These are phyloP conservation scores for Zosterops pallidus DNA, from an alignment of 2,113 vertebrate genomes.

Conservation along the genomic window DNA sequence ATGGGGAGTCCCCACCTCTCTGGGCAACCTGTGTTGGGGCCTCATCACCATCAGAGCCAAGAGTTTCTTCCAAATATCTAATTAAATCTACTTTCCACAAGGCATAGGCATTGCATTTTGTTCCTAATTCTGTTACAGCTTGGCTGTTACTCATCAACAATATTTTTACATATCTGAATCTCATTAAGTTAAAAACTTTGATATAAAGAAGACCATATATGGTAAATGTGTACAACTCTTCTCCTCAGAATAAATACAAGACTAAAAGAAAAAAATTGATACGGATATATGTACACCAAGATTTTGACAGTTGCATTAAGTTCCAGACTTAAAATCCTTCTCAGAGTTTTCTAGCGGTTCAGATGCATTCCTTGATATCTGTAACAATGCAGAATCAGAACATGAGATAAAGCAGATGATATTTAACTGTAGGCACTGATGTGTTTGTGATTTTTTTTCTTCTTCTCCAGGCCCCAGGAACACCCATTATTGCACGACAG, in stretches of 20 bases:
- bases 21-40: not conserved
- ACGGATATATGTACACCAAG: not conserved
- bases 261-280: not conserved
- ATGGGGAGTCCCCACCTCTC: not conserved
- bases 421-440: not conserved
- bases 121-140: not conserved
- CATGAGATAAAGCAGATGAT: not conserved
- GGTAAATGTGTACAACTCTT: not conserved
- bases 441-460: not conserved
- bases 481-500: constrained; percentile 83
- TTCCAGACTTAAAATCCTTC: not conserved
- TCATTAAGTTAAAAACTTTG: not conserved
- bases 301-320: not conserved
- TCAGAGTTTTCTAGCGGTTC: not conserved
- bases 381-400: not conserved
- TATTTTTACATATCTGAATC: not conserved
- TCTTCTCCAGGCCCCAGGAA: constrained; percentile 83
- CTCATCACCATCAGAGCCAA: not conserved
- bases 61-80: not conserved
- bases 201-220: not conserved
- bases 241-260: not conserved
- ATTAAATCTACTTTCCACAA: not conserved
- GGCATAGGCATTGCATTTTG: not conserved
- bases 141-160: not conserved
- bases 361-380: not conserved